Percentiles rank a stretch among this genome's conserved stretches.
Conservation (phyloP, 2,797 vertebrate species). For the Crenichthys baileyi region DNA sequence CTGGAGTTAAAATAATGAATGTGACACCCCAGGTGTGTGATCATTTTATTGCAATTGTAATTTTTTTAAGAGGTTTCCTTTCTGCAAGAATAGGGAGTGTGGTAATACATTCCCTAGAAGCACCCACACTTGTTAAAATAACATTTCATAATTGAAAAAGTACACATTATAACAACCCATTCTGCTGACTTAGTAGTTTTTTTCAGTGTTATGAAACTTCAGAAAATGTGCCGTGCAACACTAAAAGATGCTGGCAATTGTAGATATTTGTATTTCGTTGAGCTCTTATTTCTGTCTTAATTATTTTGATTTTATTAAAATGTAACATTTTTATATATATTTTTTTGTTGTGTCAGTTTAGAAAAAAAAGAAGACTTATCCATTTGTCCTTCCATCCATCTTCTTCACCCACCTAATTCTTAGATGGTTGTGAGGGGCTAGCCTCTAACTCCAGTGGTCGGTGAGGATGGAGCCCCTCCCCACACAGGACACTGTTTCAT, state of each 20-base stretch:
- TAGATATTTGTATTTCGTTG: background rate
- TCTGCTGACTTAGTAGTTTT: background rate
- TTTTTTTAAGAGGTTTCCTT: background rate
- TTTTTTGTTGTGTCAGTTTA: no score
- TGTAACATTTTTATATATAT: no score
- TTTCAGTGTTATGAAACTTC: background rate
- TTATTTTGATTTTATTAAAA: background rate
- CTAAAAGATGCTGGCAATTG: background rate
- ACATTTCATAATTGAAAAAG: background rate
- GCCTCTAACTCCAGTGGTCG: no score
- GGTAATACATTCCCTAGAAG: background rate
- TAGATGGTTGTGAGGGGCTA: no score
- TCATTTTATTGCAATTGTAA: background rate
- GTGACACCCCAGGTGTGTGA: background rate
- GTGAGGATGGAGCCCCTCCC: no score
- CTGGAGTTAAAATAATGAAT: background rate
- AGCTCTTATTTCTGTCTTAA: background rate
- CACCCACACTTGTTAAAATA: background rate
- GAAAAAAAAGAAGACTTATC: no score
- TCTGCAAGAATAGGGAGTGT: background rate
- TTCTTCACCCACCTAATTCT: no score
- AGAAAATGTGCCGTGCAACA: background rate
- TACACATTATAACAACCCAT: background rate
- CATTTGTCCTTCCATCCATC: no score
- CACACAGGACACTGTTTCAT: no score